These are phyloP conservation scores for Austrofundulus limnaeus DNA, from an alignment of 2,113 vertebrate species.

Conservation along the genomic window DNA sequence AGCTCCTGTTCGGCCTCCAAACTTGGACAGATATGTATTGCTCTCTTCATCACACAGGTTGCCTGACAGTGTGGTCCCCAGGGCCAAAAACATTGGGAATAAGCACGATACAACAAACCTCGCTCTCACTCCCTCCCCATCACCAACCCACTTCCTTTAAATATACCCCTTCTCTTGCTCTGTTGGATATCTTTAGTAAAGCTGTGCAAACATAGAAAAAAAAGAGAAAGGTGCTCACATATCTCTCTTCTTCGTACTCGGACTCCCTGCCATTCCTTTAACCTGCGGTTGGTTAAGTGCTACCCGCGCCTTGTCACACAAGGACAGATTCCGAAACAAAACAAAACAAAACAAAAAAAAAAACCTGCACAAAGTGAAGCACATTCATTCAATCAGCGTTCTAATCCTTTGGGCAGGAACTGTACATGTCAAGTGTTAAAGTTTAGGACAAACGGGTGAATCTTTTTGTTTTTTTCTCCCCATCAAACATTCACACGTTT, in stretches of 20 bases:
- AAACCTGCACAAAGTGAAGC: conserved; percentile 72
- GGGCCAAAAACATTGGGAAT: conserved; percentile 72
- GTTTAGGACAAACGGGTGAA: conserved; percentile 69
- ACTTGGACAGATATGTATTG: conserved; percentile 81
- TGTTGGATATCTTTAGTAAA: conserved; percentile 80
- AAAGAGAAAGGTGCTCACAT: conserved; percentile 73
- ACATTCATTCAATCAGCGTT: conserved; percentile 65
- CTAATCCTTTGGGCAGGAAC: conserved; percentile 75
- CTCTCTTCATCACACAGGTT: conserved; percentile 78
- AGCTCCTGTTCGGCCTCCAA: conserved; percentile 72
- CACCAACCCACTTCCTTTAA: conserved; percentile 67
- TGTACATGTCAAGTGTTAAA: conserved; percentile 73
- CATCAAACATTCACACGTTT: conserved; percentile 72
- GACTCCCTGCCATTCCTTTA: conserved; percentile 71
- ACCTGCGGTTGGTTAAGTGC: conserved; percentile 73
- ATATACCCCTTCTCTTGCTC: conserved; percentile 60
- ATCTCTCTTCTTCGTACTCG: conserved; percentile 65
- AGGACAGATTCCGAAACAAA: conserved; percentile 72
- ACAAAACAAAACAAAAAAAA: too few species aligned
- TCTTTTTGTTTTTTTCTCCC: conserved; percentile 29
- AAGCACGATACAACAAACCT: conserved; percentile 67
- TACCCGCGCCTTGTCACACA: conserved; percentile 70
- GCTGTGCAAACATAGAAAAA: conserved; percentile 81
- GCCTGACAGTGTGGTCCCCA: conserved; percentile 74
- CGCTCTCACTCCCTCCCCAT: conserved; percentile 39